Base-by-base conservation (phyloP, 2,113 vertebrate genomes). In the Trematomus loennbergii region DNA sequence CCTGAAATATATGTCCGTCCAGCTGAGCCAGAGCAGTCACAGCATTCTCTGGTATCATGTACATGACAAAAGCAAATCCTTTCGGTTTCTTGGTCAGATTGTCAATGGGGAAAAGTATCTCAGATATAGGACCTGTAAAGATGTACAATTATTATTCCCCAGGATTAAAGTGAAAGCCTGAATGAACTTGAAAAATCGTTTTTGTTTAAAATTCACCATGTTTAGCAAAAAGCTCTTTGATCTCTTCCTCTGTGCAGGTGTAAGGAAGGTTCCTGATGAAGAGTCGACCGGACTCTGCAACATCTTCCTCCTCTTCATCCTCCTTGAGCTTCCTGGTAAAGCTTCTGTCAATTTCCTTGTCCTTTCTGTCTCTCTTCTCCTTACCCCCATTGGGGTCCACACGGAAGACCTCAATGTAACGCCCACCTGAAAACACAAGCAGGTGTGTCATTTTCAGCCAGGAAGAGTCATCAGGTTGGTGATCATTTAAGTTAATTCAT, bases 1-100 rank as follows among this genome's bases (percentile, higher is more conserved):
- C 98, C 97, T 99, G 98, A 93, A 99, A 99, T 70, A 99, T 92
- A 36, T 97, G 96, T 17, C 98, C 97, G 0, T 99, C 98, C 58
- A 99, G 85, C 54, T 96, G 94, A 0, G 96, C 89, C 0, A 97
- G 95, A 70, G 98, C 97, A 29, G 94, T 94, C 75, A 99, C 96
- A 0, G 97, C 97, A 0, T 99, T 96, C 90, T 99, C 97, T 0
- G 97, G 97, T 20, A 99, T 96, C 95, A 99, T 97, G 89, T 97
- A 99, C 9, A 97, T 97, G 73, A 99, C 5, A 9, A 99, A 99
- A 29, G 97, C 97, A 69, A 99, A 99, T 10, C 98, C 98, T 86
- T 99, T 99, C n/a, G 97, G 95, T 22, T 94, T 98, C 94, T 97
- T 99, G 84, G 96, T 98, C 76, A 98, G 90, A 45, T 82, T 94